Evolutionary conservation across 1,140 invertebrate species (phyloP).

Genomic region (Cecropterus lyciades): DNA sequence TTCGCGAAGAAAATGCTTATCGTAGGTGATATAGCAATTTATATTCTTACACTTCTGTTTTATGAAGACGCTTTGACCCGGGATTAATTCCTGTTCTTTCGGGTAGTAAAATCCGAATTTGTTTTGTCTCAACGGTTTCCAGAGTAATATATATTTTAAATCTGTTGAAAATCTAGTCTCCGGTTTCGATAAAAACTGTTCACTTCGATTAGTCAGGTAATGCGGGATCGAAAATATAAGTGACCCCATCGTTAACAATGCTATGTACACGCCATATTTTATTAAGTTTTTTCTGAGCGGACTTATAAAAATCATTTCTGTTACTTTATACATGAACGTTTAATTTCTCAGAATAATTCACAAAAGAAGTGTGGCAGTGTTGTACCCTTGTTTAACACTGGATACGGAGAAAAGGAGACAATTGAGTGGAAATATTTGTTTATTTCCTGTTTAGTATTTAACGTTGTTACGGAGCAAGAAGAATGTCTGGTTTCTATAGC

Average conservation of each 20-base stretch:
- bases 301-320: conserved; percentile 60
- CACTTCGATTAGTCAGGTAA: conserved; percentile 20
- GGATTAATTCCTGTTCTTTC: conserved; percentile 21
- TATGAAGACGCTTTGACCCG: conserved; percentile 62
- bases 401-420: conserved; percentile 2
- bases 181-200: conserved; percentile 7
- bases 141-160: conserved; percentile 68
- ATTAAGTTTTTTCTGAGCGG: conserved; percentile 48
- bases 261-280: conserved; percentile 42
- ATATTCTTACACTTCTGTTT: conserved; percentile 62
- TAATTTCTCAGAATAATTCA: conserved; percentile 15
- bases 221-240: conserved; percentile 45
- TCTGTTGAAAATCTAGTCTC: conserved; percentile 50
- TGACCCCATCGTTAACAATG: conserved; percentile 37
- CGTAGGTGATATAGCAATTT: conserved; percentile 67
- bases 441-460: conserved; percentile 34
- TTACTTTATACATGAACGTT: conserved; percentile 58
- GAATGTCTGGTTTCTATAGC: conserved; percentile 10
- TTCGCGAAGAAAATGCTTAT: conserved; percentile 47
- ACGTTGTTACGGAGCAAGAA: conserved; percentile 5
- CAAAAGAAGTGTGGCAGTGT: neutral
- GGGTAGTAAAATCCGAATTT: conserved; percentile 16
- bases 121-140: conserved; percentile 42
- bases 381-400: neutral
- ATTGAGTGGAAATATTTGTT: conserved; percentile 23